A percentile compares a stretch with the other conserved stretches of the same genome.
Evolutionary conservation across 2,113 vertebrate genomes (phyloP).

Genomic region (Leptosomus discolor): DNA sequence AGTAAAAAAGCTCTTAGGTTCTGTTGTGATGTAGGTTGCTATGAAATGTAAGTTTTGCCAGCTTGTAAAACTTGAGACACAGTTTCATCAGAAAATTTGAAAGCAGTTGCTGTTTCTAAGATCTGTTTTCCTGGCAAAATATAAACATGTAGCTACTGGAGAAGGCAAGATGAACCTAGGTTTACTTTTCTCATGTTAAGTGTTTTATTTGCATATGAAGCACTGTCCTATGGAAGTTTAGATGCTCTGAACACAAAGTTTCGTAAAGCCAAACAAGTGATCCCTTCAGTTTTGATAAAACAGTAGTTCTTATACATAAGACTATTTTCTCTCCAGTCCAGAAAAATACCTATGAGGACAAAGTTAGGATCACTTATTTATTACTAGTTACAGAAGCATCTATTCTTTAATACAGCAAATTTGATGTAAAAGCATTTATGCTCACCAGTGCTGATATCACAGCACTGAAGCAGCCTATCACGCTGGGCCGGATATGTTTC

Average conservation of each 20-base stretch:
- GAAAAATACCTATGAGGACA: neutral
- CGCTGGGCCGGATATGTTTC: neutral
- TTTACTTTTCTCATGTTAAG: neutral
- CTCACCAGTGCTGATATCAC: rapidly evolving
- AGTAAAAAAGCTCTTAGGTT: neutral
- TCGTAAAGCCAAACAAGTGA: neutral
- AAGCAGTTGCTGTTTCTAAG: neutral
- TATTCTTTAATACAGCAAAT: neutral
- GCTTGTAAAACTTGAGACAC: neutral
- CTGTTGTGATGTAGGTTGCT: neutral
- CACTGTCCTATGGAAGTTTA: neutral
- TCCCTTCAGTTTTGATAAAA: neutral
- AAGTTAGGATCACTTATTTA: neutral
- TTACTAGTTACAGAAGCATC: neutral
- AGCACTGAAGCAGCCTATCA: neutral
- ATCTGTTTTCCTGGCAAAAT: neutral
- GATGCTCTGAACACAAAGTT: neutral
- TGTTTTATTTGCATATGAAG: neutral
- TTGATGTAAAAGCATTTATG: neutral
- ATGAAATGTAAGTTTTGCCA: neutral
- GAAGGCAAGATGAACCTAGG: neutral
- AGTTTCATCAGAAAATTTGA: neutral
- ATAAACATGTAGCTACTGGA: neutral
- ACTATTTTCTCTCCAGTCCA: neutral
- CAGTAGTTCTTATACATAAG: neutral